phyloP scores from a whole-genome alignment of 2,113 vertebrate species.

The Peromyscus polionotus region DNA sequence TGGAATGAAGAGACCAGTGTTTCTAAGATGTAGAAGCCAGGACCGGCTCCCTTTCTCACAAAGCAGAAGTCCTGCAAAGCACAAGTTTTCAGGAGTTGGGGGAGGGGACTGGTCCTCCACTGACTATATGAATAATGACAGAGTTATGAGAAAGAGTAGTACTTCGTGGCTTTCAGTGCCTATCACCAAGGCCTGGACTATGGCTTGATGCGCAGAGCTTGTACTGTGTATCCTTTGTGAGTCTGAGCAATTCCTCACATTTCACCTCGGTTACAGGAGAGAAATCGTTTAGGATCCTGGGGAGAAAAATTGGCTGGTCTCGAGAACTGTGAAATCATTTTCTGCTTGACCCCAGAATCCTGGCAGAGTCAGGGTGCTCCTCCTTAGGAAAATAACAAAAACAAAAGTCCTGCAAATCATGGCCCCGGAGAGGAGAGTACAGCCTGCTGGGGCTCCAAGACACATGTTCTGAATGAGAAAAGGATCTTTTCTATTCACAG shows the following conservation, averaged over 20 bases:
- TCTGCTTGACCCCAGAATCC: conserved; percentile 10
- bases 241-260: conserved; percentile 44
- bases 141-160: neutral
- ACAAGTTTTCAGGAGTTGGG: neutral
- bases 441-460: conserved; percentile 15
- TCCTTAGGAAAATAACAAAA: neutral
- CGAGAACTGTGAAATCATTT: conserved; percentile 17
- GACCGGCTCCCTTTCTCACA: neutral
- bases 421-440: neutral
- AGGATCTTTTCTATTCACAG: conserved; percentile 21
- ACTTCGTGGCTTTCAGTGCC: neutral
- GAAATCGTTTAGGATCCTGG: conserved; percentile 13
- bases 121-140: neutral
- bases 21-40: neutral
- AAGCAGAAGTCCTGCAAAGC: neutral
- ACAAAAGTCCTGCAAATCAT: neutral
- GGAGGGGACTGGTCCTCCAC: neutral
- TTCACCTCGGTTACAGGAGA: conserved; percentile 1
- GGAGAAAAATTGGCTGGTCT: neutral
- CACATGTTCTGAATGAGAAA: conserved; percentile 26
- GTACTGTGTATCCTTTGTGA: neutral
- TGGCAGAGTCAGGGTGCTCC: neutral
- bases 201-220: neutral
- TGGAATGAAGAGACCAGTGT: neutral
- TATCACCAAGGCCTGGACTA: neutral